phyloP scores from a whole-genome alignment of 1,140 invertebrate genomes.

The Drosophila ironensis region DNA sequence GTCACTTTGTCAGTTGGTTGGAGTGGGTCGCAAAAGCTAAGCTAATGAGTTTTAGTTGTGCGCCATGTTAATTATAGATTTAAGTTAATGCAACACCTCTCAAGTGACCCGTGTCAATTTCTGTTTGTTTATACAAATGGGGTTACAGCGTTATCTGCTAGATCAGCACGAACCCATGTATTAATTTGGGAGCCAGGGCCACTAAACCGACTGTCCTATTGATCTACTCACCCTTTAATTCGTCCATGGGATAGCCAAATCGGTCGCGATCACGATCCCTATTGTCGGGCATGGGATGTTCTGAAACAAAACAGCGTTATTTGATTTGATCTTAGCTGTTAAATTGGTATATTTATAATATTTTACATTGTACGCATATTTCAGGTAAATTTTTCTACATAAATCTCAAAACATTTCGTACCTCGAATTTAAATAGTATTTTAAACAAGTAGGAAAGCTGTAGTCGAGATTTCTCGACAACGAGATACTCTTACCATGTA shows the following conservation, averaged over 20 bases:
- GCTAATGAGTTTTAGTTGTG: slow-evolving; percentile 74
- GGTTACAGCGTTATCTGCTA: slow-evolving; percentile 8
- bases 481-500: too few relatives aligned
- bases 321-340: too few relatives aligned
- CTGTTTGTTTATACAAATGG: slow-evolving; percentile 11
- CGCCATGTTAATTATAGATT: slow-evolving; percentile 61
- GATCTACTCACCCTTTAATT: slow-evolving; percentile 63
- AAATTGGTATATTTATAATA: too few relatives aligned
- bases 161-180: slow-evolving; percentile 44
- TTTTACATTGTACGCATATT: too few relatives aligned
- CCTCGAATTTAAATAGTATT: too few relatives aligned
- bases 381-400: too few relatives aligned
- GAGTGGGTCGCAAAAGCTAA: slow-evolving; percentile 24
- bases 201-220: neutral
- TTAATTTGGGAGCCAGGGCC: slow-evolving; percentile 37
- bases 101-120: slow-evolving; percentile 34
- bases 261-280: slow-evolving; percentile 54
- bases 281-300: slow-evolving; percentile 54
- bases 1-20: slow-evolving; percentile 17
- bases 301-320: slow-evolving; percentile 15
- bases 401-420: too few relatives aligned
- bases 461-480: too few relatives aligned
- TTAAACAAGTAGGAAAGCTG: too few relatives aligned
- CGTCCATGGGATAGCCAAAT: slow-evolving; percentile 59
- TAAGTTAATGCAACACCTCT: slow-evolving; percentile 45